Percentiles rank a stretch among this genome's conserved stretches.
Conservation (phyloP, 1,140 invertebrate genomes). For the Drosophila ficusphila region DNA sequence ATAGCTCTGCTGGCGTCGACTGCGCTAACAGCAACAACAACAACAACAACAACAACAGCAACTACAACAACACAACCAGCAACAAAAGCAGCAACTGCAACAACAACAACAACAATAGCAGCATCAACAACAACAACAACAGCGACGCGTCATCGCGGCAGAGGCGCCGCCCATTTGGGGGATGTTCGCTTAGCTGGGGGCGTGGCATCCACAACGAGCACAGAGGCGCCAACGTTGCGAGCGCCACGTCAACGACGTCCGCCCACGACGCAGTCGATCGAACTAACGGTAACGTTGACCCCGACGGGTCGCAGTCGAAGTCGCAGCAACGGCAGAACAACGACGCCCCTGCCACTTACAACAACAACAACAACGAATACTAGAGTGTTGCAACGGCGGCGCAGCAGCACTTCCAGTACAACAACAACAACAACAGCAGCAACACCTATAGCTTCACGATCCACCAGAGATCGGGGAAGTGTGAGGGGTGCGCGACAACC, state of each 20-base stretch:
- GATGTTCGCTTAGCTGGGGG: not conserved
- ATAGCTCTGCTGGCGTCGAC: constrained; percentile 65
- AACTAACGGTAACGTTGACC: constrained; percentile 9
- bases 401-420: constrained; percentile 36
- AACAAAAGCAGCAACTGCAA: constrained; percentile 21
- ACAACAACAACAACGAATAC: constrained; percentile 11
- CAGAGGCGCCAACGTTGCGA: constrained; percentile 66
- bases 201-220: constrained; percentile 55
- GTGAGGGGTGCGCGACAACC: constrained; percentile 47
- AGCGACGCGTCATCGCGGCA: constrained; percentile 39
- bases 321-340: constrained; percentile 22
- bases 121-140: constrained; percentile 19
- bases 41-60: constrained; percentile 18
- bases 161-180: constrained; percentile 9
- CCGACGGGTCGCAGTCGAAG: constrained; percentile 26
- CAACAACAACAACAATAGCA: constrained; percentile 22
- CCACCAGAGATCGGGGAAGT: constrained; percentile 42
- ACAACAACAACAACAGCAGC: constrained; percentile 28
- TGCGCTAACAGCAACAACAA: constrained; percentile 34
- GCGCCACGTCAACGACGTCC: constrained; percentile 70
- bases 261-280: constrained; percentile 62
- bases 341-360: constrained; percentile 12
- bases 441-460: constrained; percentile 3
- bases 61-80: constrained; percentile 15
- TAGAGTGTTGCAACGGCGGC: constrained; percentile 10